phyloP scores from a whole-genome alignment of 2,888 invertebrate species.

The Yponomeuta evonymella region DNA sequence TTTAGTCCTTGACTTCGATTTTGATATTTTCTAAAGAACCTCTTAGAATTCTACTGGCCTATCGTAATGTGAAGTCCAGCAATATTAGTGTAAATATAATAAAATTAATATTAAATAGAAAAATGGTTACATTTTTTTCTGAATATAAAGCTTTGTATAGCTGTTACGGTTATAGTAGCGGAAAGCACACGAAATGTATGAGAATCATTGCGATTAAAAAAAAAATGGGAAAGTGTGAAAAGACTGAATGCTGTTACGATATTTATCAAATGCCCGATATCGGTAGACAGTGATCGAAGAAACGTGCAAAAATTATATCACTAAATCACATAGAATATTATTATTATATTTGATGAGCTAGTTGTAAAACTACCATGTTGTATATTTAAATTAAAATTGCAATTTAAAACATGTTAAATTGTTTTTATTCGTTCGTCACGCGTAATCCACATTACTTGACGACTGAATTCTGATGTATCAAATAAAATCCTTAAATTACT shows the following conservation, averaged over 20 bases:
- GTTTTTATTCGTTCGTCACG: conserved; percentile 19
- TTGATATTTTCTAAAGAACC: neutral
- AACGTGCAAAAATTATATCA: conserved; percentile 52
- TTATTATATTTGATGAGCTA: conserved; percentile 45
- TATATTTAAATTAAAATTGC: conserved; percentile 67
- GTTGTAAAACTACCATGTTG: conserved; percentile 65
- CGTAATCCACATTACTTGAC: too few species aligned
- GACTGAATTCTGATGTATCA: too few species aligned
- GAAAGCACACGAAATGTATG: conserved; percentile 5
- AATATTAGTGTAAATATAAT: conserved; percentile 17
- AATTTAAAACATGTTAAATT: conserved; percentile 37
- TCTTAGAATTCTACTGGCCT: conserved; percentile 3
- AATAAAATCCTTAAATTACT: too few species aligned
- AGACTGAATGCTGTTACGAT: conserved; percentile 58
- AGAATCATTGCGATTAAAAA: neutral
- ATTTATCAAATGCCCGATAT: conserved; percentile 34
- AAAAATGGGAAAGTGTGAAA: conserved; percentile 31
- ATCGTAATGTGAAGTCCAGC: conserved; percentile 18
- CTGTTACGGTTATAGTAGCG: conserved; percentile 12
- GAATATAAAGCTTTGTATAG: conserved; percentile 1
- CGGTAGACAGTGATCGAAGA: conserved; percentile 26
- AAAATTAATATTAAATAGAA: neutral
- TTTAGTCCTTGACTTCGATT: neutral
- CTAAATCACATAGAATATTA: conserved; percentile 60
- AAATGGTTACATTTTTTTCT: neutral